These are phyloP conservation scores for Felis chaus DNA, from an alignment of 2,113 vertebrate genomes.

Conservation along the genomic window DNA sequence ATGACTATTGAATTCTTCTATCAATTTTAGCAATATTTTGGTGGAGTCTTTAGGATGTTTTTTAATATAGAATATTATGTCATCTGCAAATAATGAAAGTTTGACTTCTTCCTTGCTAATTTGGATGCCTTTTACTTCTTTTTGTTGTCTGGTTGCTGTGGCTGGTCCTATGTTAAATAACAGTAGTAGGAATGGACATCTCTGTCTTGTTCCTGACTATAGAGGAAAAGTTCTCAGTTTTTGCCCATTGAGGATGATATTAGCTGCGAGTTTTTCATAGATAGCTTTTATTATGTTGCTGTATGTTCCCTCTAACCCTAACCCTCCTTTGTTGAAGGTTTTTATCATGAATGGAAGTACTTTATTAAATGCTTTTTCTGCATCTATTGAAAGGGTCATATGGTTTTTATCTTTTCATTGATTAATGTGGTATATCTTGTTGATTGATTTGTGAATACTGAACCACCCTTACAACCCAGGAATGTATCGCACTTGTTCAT, in stretches of 20 bases:
- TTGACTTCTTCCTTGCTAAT: background rate
- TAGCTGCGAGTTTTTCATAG: background rate
- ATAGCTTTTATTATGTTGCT: background rate
- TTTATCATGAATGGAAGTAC: background rate
- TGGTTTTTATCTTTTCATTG: background rate
- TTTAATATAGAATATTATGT: background rate
- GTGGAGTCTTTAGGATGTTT: background rate
- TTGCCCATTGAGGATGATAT: background rate
- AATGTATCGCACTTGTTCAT: too few species aligned
- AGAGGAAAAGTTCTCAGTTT: background rate
- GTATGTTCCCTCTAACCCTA: background rate
- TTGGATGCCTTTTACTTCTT: background rate
- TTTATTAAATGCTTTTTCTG: background rate
- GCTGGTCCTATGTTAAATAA: background rate
- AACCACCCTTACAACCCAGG: too few species aligned
- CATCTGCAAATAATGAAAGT: background rate
- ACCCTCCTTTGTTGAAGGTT: background rate
- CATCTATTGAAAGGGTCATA: background rate
- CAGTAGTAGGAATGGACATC: background rate
- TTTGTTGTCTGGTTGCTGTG: background rate
- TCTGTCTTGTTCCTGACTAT: background rate
- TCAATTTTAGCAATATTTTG: background rate
- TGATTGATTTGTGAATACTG: too few species aligned
- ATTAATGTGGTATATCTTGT: too few species aligned
- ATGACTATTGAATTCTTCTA: background rate